phyloP scores from a whole-genome alignment of 2,888 invertebrate genomes.

The Drosophila fungiperda region DNA sequence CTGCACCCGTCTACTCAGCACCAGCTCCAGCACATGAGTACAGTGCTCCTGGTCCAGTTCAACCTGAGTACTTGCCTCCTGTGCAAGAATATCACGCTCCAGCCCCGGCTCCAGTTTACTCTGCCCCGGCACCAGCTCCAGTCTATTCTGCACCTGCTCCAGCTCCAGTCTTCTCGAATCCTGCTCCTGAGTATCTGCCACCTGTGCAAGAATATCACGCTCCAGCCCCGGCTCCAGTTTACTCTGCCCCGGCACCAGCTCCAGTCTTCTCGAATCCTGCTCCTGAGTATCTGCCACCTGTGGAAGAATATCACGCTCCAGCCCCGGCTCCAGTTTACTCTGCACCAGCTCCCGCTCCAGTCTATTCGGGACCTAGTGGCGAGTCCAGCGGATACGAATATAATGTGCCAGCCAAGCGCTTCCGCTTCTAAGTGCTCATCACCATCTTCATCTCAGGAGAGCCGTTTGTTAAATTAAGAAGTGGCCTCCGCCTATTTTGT shows the following conservation, averaged over 20 bases:
- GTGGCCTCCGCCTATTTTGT: constrained; percentile 50
- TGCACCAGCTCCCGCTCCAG: constrained; percentile 30
- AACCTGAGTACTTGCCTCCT: constrained; percentile 31
- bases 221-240: constrained; percentile 45
- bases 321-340: constrained; percentile 36
- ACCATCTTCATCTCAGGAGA: constrained; percentile 32
- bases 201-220: constrained; percentile 24
- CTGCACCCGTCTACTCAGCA: constrained; percentile 45
- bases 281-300: constrained; percentile 10
- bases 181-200: constrained; percentile 10
- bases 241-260: constrained; percentile 44
- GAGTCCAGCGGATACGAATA: constrained; percentile 64
- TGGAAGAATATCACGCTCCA: constrained; percentile 28
- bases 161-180: constrained; percentile 14
- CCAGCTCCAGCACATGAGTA: constrained; percentile 35
- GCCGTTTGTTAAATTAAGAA: constrained; percentile 74
- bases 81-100: constrained; percentile 13
- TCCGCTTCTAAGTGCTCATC: constrained; percentile 68
- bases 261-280: constrained; percentile 23
- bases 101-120: constrained; percentile 47
- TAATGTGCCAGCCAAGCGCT: constrained; percentile 71
- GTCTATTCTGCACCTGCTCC: constrained; percentile 43
- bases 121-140: constrained; percentile 43
- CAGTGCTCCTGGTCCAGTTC: constrained; percentile 42
- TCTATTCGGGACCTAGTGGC: constrained; percentile 20